phyloP scores from a whole-genome alignment of 2,797 vertebrate species.

The Poeciliopsis turneri region DNA sequence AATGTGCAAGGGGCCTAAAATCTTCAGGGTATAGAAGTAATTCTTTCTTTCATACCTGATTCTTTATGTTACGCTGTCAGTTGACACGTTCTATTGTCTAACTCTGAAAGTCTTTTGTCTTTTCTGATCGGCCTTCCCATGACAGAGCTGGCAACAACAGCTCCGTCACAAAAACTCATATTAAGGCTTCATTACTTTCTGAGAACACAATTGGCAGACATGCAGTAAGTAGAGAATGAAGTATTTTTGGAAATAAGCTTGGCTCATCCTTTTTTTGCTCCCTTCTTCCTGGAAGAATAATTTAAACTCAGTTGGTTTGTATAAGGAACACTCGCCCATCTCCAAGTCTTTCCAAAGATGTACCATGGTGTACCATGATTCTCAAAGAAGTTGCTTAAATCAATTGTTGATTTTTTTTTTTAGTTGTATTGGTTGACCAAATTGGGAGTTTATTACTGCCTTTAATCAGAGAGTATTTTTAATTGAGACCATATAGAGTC shows the following conservation, averaged over 20 bases:
- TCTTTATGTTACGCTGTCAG: not conserved
- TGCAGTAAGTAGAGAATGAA: not conserved
- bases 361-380: not conserved
- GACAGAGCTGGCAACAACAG: not conserved
- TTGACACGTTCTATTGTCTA: not conserved
- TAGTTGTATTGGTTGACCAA: not conserved
- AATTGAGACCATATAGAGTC: not conserved
- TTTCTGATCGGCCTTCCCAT: not conserved
- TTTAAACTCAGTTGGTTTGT: not conserved
- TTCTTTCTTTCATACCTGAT: not conserved
- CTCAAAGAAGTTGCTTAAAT: not conserved
- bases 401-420: not conserved
- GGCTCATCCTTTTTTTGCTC: not conserved
- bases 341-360: not conserved
- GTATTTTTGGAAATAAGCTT: not conserved
- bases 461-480: not conserved
- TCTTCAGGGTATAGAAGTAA: not conserved
- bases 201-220: not conserved
- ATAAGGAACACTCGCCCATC: not conserved
- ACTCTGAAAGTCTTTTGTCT: not conserved
- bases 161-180: not conserved
- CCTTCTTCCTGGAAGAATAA: not conserved
- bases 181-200: not conserved
- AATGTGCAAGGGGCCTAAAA: not conserved
- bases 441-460: not conserved